A percentile compares a stretch with the other conserved stretches of the same genome.
phyloP scores from a whole-genome alignment of 1,140 invertebrate genomes.

The Lepidurus apus region DNA sequence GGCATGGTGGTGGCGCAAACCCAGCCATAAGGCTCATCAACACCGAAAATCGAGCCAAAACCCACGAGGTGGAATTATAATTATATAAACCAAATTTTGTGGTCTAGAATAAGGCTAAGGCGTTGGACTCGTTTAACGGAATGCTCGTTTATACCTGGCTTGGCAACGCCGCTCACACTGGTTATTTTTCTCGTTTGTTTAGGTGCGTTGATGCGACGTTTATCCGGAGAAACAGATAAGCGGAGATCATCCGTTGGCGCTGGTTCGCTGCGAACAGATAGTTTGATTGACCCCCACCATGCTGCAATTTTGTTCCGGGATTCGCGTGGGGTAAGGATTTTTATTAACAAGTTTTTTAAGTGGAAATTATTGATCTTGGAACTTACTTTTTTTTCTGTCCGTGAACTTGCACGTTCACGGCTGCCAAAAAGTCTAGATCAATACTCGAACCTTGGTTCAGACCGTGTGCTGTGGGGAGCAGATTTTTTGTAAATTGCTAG shows the following conservation, averaged over 20 bases:
- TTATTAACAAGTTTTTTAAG: not conserved
- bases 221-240: constrained; percentile 64
- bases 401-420: not conserved
- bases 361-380: not conserved
- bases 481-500: too few species aligned
- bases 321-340: constrained; percentile 73
- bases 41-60: not conserved
- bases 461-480: too few species aligned
- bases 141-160: too few species aligned
- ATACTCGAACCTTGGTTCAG: too few species aligned
- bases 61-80: not conserved
- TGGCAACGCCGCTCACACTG: not conserved
- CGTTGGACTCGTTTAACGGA: too few species aligned
- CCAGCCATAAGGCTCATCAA: not conserved
- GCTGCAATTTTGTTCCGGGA: constrained; percentile 82
- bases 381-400: not conserved
- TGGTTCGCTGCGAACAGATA: constrained; percentile 46
- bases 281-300: constrained; percentile 67
- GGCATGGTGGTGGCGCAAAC: not conserved
- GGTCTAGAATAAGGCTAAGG: not conserved
- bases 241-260: constrained; percentile 66
- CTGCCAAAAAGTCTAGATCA: too few species aligned
- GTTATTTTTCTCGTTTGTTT: constrained; percentile 32
- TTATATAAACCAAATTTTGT: not conserved
- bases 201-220: constrained; percentile 51